Conservation (phyloP, 2,888 invertebrate species). For the Calliopum simillimum region DNA sequence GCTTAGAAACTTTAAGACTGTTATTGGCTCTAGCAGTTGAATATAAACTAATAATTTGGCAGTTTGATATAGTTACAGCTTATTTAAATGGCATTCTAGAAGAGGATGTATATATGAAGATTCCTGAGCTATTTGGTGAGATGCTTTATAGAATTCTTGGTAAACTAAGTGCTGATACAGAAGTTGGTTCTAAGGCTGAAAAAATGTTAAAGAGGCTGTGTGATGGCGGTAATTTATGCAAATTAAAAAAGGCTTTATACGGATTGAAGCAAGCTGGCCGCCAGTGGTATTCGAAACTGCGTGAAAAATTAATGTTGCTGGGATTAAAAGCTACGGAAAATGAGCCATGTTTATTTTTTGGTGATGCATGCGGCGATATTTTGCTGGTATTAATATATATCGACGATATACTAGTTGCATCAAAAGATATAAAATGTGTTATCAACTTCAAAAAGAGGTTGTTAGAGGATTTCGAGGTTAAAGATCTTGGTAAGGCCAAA, state of each 20-base stretch:
- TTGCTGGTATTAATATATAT: slow-evolving; percentile 37
- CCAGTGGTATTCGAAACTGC: slow-evolving; percentile 35
- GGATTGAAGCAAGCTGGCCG: slow-evolving; percentile 37
- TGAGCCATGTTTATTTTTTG: slow-evolving; percentile 40
- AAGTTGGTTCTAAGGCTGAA: slow-evolving; percentile 18
- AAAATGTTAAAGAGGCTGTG: slow-evolving; percentile 22
- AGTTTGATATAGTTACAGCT: slow-evolving; percentile 39
- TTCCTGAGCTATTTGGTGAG: slow-evolving; percentile 30
- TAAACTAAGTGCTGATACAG: slow-evolving; percentile 21
- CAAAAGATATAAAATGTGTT: slow-evolving; percentile 14
- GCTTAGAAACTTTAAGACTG: slow-evolving; percentile 37
- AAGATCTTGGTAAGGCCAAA: slow-evolving; percentile 35
- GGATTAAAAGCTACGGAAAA: slow-evolving; percentile 34
- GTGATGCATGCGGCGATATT: slow-evolving; percentile 4
- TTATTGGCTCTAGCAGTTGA: slow-evolving; percentile 37
- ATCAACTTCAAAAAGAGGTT: slow-evolving; percentile 8
- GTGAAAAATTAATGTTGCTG: slow-evolving; percentile 32
- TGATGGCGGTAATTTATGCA: slow-evolving; percentile 37
- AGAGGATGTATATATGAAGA: slow-evolving; percentile 35
- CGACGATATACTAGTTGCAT: slow-evolving; percentile 38
- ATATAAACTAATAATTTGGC: slow-evolving; percentile 29
- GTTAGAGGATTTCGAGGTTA: slow-evolving; percentile 32
- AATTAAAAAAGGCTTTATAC: slow-evolving; percentile 37
- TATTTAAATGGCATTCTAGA: slow-evolving; percentile 35
- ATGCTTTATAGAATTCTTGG: slow-evolving; percentile 35